Evolutionary conservation across 1,140 invertebrate species (phyloP).

Genomic region (Paramacrobiotus metropolitanus): DNA sequence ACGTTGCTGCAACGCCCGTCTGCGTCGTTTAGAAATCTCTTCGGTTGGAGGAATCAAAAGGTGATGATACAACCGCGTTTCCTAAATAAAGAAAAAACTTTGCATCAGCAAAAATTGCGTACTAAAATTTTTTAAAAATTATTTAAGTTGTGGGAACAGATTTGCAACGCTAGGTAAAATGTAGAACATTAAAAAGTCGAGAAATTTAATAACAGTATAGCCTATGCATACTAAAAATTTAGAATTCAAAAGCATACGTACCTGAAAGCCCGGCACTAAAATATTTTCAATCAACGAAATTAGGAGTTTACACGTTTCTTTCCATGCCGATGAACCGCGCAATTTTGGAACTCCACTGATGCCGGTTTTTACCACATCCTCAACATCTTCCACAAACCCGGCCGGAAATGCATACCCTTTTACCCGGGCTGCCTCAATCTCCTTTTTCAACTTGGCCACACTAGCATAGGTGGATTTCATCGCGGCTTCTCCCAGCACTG

Average conservation of each 20-base stretch:
- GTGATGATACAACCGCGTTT: background rate
- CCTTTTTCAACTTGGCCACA: background rate
- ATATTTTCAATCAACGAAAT: background rate
- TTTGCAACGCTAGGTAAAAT: too few species aligned
- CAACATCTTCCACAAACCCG: background rate
- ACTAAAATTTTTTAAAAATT: too few species aligned
- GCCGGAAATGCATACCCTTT: background rate
- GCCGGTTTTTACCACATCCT: background rate
- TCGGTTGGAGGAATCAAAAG: background rate
- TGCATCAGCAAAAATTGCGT: too few species aligned
- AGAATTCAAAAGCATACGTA: too few species aligned
- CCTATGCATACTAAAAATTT: too few species aligned
- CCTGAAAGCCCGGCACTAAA: background rate
- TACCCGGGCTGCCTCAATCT: background rate
- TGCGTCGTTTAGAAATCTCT: background rate
- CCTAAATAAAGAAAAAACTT: too few species aligned
- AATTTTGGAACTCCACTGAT: background rate
- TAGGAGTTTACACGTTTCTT: background rate
- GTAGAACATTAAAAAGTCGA: too few species aligned
- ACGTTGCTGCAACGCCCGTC: too few species aligned
- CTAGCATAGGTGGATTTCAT: background rate
- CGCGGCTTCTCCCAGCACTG: slow-evolving; percentile 1
- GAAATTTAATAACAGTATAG: too few species aligned
- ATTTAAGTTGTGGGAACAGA: too few species aligned
- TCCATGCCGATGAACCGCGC: background rate